These are phyloP conservation scores for Scophthalmus maximus DNA, from an alignment of 2,113 vertebrate genomes.

Conservation along the genomic window DNA sequence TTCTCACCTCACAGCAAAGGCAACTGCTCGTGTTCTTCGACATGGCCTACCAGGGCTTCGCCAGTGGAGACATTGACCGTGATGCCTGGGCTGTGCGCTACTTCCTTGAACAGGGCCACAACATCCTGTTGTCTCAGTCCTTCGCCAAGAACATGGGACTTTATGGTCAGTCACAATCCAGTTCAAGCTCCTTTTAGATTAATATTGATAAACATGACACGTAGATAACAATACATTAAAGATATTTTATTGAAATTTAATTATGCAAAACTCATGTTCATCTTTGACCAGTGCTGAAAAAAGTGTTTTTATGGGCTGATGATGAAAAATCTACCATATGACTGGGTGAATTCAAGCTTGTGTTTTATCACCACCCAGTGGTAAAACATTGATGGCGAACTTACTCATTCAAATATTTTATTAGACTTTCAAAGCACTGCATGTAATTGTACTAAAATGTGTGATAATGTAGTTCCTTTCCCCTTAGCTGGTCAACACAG, in stretches of 20 bases:
- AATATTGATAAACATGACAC: neutral
- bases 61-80: conserved; percentile 93
- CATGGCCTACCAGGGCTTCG: conserved; percentile 99
- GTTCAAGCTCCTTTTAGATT: neutral
- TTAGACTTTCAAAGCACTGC: neutral
- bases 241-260: neutral
- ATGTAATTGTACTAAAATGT: neutral
- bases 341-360: neutral
- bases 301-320: neutral
- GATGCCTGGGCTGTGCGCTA: conserved; percentile 96
- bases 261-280: neutral
- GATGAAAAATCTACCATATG: neutral
- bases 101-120: conserved; percentile 95
- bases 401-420: neutral
- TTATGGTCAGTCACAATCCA: conserved; percentile 87
- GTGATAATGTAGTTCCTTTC: neutral
- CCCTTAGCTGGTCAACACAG: no score
- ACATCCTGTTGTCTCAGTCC: conserved; percentile 92
- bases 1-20: conserved; percentile 84
- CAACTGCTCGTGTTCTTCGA: conserved; percentile 95
- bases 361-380: conserved; percentile 42
- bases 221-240: neutral
- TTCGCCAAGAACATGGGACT: conserved; percentile 99
- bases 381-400: neutral
- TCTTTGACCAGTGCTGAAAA: neutral